Conservation (phyloP, 2,113 vertebrate genomes). For the Pseudopipra pipra region DNA sequence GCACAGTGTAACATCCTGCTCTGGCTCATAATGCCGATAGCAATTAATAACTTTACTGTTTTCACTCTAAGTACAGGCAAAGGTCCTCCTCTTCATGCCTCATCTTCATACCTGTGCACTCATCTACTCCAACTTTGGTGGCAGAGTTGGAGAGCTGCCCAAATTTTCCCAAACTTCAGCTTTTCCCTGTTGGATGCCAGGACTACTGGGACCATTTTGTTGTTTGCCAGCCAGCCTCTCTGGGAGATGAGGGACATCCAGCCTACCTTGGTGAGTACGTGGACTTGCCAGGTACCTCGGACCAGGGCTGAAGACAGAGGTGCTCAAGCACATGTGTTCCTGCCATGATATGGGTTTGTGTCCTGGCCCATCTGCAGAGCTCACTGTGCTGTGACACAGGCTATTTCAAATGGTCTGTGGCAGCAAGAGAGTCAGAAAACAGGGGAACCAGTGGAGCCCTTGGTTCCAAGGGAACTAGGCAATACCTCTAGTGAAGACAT, state of each 20-base stretch:
- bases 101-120: background rate
- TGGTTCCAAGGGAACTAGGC: background rate
- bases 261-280: background rate
- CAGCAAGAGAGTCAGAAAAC: background rate
- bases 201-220: background rate
- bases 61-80: background rate
- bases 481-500: background rate
- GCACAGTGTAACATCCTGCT: background rate
- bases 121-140: background rate
- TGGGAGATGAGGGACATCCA: background rate
- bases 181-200: background rate
- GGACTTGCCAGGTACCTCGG: rapidly evolving
- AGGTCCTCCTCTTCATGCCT: background rate
- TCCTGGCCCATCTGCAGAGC: background rate
- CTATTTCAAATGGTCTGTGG: background rate
- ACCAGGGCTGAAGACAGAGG: background rate
- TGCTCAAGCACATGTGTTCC: background rate
- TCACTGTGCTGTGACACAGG: background rate
- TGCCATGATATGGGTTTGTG: background rate
- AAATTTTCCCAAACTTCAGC: background rate
- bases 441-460: background rate
- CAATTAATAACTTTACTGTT: background rate
- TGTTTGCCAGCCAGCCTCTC: background rate
- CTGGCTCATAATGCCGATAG: background rate
- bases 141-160: background rate